Conservation (phyloP, 1,140 invertebrate species). For the Drosophila lacteicornis region DNA sequence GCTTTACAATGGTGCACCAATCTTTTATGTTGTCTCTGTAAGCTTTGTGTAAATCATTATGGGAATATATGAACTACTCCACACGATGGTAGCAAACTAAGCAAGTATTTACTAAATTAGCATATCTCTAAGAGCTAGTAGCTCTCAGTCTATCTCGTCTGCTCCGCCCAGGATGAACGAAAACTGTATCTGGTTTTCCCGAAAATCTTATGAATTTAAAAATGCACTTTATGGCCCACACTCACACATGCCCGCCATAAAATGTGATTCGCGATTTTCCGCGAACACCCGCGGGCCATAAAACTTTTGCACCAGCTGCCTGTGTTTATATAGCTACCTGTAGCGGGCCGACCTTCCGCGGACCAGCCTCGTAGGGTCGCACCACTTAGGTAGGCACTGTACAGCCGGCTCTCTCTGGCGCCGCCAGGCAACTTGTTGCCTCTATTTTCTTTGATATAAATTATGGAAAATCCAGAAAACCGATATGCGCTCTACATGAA, state of each 20-base stretch:
- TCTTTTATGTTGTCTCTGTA: conserved; percentile 46
- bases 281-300: conserved; percentile 53
- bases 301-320: conserved; percentile 59
- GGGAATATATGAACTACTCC: conserved; percentile 27
- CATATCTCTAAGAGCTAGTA: background rate
- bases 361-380: conserved; percentile 14
- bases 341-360: conserved; percentile 23
- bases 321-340: conserved; percentile 35
- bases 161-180: conserved; percentile 56
- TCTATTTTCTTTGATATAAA: conserved; percentile 76
- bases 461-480: conserved; percentile 74
- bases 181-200: conserved; percentile 73
- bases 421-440: conserved; percentile 67
- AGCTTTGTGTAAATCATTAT: conserved; percentile 25
- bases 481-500: conserved; percentile 57
- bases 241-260: conserved; percentile 68
- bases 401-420: conserved; percentile 32
- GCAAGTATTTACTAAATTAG: background rate
- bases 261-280: conserved; percentile 74
- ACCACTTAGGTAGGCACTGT: conserved; percentile 74
- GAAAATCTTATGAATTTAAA: conserved; percentile 84
- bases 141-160: background rate
- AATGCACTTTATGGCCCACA: conserved; percentile 51
- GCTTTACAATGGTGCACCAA: conserved; percentile 44
- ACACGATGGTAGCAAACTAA: conserved; percentile 17